Base-by-base conservation (phyloP, 2,797 vertebrate species). In the Anguilla marmorata region DNA sequence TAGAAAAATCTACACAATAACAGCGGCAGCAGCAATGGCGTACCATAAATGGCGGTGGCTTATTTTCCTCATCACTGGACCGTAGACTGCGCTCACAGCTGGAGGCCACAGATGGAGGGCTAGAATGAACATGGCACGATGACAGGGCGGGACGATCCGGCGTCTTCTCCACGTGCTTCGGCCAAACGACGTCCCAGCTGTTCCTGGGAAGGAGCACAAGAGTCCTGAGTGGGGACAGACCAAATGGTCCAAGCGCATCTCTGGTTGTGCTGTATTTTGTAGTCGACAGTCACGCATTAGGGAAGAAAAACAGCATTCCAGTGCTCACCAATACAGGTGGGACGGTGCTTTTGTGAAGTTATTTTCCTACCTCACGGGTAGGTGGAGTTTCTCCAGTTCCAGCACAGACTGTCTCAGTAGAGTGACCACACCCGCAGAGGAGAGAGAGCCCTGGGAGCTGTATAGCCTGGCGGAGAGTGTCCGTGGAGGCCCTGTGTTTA, bases 401-500 rank as follows among this genome's bases (percentile, higher is more conserved):
- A 72, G 87, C 84, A 90, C 90, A 86, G 91, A 87, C 83, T 92
- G 84, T 87, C 85, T 91, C 12, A 94, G 66, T 4, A 94, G 89
- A 88, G 82, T 88, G 50, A 94, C 54, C 45, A 95, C 88, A 50
- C 92, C 91, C 82, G 92, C 90, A 27, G 89, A 45, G 21, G 92
- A 89, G 66, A 93, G 83, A 5, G 41, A 88, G 50, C 6, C 89
- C 76, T 93, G 91, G 91, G 89, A 87, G 88, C 89, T 90, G 89
- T 94, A 92, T 54, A 94, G 90, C 56, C 85, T 85, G n/a, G 93
- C 92, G 86, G 94, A 94, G 69, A 96, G 90, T 0, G 93, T 93
- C 58, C 58, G 90, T 1, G 86, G 90, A 12, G 89, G 66, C 86
- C 63, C 48, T 60, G 48, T 63, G 33, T n/a, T 74, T n/a, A 69